Evolutionary conservation across 1,140 invertebrate genomes (phyloP).

Genomic region (Drosophila lacertosa): DNA sequence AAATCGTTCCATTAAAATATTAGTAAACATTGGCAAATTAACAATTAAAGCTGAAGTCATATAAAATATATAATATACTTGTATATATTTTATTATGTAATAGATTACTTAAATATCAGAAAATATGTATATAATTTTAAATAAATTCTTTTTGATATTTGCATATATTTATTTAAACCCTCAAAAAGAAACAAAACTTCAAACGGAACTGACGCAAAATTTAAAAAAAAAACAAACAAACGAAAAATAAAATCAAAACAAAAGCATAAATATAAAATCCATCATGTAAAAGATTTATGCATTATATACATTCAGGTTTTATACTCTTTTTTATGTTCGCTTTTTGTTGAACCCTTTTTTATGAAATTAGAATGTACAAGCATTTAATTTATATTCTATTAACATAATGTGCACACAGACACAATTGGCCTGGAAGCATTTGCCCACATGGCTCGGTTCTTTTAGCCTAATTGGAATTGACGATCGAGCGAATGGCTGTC

Average conservation of each 20-base stretch:
- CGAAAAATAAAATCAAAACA: not conserved
- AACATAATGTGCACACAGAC: conserved; percentile 30
- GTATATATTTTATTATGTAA: too few species aligned
- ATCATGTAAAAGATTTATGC: not conserved
- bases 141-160: too few species aligned
- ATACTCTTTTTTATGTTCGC: too few species aligned
- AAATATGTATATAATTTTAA: too few species aligned
- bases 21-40: too few species aligned
- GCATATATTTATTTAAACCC: too few species aligned
- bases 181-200: not conserved
- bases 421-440: conserved; percentile 20
- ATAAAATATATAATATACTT: too few species aligned
- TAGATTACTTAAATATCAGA: too few species aligned
- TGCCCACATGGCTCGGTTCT: conserved; percentile 43
- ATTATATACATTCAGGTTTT: not conserved
- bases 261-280: not conserved
- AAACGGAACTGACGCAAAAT: not conserved
- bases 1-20: too few species aligned
- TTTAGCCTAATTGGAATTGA: conserved; percentile 52
- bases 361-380: conserved; percentile 34
- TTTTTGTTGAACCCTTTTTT: conserved; percentile 13
- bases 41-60: too few species aligned
- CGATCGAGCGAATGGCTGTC: conserved; percentile 32
- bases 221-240: not conserved
- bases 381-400: conserved; percentile 47